Evolutionary conservation across 2,797 vertebrate genomes (phyloP).

Genomic region (Argyrosomus regius): DNA sequence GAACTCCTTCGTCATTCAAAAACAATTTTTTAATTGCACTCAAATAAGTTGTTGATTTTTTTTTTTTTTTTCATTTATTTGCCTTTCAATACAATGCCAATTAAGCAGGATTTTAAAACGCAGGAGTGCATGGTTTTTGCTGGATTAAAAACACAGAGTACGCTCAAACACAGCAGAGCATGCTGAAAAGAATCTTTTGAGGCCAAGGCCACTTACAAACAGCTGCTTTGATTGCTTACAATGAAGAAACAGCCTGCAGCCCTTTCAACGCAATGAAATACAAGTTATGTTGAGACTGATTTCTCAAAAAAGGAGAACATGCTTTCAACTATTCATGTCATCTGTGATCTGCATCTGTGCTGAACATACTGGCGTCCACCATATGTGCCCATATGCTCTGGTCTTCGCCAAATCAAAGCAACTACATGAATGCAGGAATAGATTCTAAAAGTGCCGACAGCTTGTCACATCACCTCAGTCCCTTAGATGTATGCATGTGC

Average conservation of each 20-base stretch:
- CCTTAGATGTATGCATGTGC: neutral
- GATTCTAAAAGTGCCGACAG: conserved; percentile 27
- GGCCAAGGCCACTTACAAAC: conserved; percentile 44
- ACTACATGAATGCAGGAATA: neutral
- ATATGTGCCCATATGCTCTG: conserved; percentile 23
- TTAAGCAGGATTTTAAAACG: conserved; percentile 25
- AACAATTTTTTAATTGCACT: conserved; percentile 10
- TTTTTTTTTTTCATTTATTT: neutral
- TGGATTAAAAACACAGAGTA: conserved; percentile 23
- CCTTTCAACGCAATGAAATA: conserved; percentile 7
- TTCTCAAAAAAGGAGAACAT: conserved; percentile 9
- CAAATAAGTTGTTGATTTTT: conserved; percentile 31
- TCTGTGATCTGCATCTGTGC: conserved; percentile 20
- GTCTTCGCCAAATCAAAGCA: neutral
- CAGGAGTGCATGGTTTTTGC: conserved; percentile 26
- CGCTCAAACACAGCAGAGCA: conserved; percentile 21
- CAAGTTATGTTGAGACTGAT: neutral
- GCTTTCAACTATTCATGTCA: conserved; percentile 8
- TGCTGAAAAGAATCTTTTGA: conserved; percentile 12
- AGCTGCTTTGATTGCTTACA: conserved; percentile 39
- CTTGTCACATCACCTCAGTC: neutral
- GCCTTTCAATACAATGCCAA: conserved; percentile 1
- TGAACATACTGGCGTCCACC: conserved; percentile 28
- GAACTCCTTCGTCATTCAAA: neutral
- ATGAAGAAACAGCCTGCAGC: conserved; percentile 8